A percentile compares a stretch with the other conserved stretches of the same genome.
Conservation (phyloP, 2,888 invertebrate species). For the Ophraella communa region DNA sequence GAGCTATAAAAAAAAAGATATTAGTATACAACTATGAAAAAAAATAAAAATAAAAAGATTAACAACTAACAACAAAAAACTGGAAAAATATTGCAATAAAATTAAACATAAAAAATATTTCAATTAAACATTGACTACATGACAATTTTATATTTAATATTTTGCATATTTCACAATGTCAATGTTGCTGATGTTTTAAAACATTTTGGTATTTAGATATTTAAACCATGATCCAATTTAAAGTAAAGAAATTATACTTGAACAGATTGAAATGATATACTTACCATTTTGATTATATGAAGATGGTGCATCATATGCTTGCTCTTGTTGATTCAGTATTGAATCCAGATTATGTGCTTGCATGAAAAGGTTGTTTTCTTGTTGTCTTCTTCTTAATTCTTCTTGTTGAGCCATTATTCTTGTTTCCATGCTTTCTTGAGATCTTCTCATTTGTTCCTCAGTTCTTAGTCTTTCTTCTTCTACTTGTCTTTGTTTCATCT, state of each 20-base stretch:
- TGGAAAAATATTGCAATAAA: no score
- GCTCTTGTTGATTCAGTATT: constrained; percentile 76
- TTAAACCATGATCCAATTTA: no score
- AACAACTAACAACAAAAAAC: no score
- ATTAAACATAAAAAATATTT: background rate
- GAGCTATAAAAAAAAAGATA: background rate
- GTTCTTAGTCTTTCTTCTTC: constrained; percentile 74
- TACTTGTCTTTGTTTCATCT: constrained; percentile 70
- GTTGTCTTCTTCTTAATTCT: constrained; percentile 82
- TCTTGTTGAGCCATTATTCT: constrained; percentile 84
- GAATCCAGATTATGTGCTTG: constrained; percentile 68
- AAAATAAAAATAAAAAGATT: background rate
- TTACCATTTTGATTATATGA: constrained; percentile 18
- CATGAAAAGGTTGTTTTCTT: constrained; percentile 87
- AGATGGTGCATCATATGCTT: constrained; percentile 54
- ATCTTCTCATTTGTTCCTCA: constrained; percentile 69
- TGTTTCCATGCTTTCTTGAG: constrained; percentile 78
- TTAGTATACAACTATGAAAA: no score
- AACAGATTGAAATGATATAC: constrained; percentile 1
- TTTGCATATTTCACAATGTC: no score
- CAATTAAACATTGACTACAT: background rate
- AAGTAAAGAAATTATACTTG: no score
- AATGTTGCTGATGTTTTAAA: no score
- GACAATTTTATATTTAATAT: no score
- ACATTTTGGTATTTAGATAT: no score